Percentiles rank a stretch among this genome's conserved stretches.
Conservation (phyloP, 1,140 invertebrate species). For the Ctenoplectra terminalis region DNA sequence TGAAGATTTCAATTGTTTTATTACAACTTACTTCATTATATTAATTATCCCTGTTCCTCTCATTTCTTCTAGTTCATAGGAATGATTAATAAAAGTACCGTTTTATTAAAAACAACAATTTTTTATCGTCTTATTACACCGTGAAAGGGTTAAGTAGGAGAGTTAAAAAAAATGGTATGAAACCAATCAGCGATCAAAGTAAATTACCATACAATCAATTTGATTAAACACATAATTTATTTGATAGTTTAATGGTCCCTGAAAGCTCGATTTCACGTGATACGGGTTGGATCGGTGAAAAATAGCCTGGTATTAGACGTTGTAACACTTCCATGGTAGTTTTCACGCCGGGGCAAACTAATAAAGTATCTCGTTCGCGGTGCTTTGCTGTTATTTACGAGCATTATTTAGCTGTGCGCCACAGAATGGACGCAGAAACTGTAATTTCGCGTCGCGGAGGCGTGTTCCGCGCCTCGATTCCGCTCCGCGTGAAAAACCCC, state of each 20-base stretch:
- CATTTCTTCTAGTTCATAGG: too few relatives aligned
- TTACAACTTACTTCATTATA: too few relatives aligned
- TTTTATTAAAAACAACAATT: too few relatives aligned
- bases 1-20: too few relatives aligned
- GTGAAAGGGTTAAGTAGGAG: too few relatives aligned
- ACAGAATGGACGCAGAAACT: neutral
- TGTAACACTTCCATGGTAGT: neutral
- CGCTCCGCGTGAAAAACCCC: constrained; percentile 4
- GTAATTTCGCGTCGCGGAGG: constrained; percentile 31
- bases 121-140: too few relatives aligned
- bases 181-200: neutral
- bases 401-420: constrained; percentile 6
- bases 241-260: neutral
- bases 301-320: neutral
- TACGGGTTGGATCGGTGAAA: neutral
- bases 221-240: neutral
- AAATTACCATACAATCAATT: neutral
- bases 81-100: too few relatives aligned
- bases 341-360: neutral
- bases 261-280: neutral
- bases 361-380: constrained; percentile 1
- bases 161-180: neutral
- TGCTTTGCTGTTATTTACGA: constrained; percentile 8
- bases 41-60: too few relatives aligned
- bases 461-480: constrained; percentile 20